Evolutionary conservation across 2,888 invertebrate species (phyloP), one percentile per base, ranked within the genome.

Genomic region (Cheilosia soror): DNA sequence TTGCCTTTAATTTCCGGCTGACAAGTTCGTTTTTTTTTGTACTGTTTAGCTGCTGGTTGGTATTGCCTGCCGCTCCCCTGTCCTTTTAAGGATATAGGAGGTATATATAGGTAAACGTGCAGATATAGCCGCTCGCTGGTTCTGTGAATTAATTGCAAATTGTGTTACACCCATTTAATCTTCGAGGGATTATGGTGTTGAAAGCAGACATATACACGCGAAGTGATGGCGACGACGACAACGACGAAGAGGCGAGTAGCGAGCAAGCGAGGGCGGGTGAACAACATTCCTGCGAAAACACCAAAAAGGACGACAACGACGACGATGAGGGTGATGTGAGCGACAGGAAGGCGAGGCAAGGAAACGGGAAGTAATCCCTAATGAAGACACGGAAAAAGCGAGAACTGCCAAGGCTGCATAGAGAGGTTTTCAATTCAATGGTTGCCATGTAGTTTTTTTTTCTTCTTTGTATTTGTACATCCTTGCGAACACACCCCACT

Each of bases 91-190:
- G 55, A 73, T 55, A 55, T 42, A 66, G 29, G 13, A 53, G 13
- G 58, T 75, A 37, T 53, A 31, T 80, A 51, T 44, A 69, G 55
- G 49, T 37, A 65, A 65, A 53, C 49, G 44, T 69, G 73, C 51
- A 69, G 75, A 73, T 57, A 69, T 60, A 49, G 65, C 49, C 72
- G 69, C 58, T 49, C 42, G 78, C 71, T 71, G 53, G 69, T 58
- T 63, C 68, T 66, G 77, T 73, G 80, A 87, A 87, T 84, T 87
- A 84, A 83, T 87, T 87, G 87, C 87, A 87, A 87, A 87, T 87
- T 87, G 84, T 87, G 84, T 87, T 87, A 87, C 87, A 87, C 87
- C 87, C 87, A 87, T 87, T 87, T 87, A 87, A 87, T 87, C 81
- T 87, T 81, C 81, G 65, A 84, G 87, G 87, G 87, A 81, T 81